These are phyloP conservation scores for Typhlichthys subterraneus DNA, from an alignment of 2,797 vertebrate genomes.

Conservation along the genomic window DNA sequence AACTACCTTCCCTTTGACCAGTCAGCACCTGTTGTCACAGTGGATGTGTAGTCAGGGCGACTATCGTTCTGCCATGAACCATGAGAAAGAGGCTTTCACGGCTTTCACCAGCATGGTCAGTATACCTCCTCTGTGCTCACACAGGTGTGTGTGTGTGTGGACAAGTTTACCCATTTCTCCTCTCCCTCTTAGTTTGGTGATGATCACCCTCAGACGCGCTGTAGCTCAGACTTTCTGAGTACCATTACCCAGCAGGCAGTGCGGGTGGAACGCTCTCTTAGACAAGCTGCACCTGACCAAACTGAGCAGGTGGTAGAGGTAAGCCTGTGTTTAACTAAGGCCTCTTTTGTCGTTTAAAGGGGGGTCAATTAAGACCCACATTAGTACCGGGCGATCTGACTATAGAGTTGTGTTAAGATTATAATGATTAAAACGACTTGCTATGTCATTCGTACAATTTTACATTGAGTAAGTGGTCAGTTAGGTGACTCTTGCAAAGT, in stretches of 20 bases:
- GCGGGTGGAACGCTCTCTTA: conserved; percentile 81
- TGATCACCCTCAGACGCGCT: conserved; percentile 75
- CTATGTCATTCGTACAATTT: too few relatives aligned
- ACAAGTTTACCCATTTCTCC: neutral
- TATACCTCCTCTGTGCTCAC: neutral
- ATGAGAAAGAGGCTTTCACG: conserved; percentile 81
- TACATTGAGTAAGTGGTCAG: too few relatives aligned
- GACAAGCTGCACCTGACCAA: conserved; percentile 74
- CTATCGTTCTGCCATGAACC: conserved; percentile 81
- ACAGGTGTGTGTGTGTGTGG: neutral
- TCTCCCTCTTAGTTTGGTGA: conserved; percentile 75
- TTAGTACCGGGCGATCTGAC: too few relatives aligned
- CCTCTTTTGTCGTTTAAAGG: too few relatives aligned
- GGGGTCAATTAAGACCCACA: too few relatives aligned
- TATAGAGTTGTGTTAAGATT: too few relatives aligned
- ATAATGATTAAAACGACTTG: too few relatives aligned
- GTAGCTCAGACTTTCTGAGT: conserved; percentile 80
- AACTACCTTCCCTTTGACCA: conserved; percentile 45
- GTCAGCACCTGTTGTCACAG: conserved; percentile 83
- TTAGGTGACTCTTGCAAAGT: too few relatives aligned
- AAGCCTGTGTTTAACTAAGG: neutral
- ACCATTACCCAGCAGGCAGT: conserved; percentile 85
- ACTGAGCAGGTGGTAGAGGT: conserved; percentile 70
- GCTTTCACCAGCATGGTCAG: conserved; percentile 80
- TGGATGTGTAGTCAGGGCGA: conserved; percentile 80